Conservation (phyloP, 1,140 invertebrate genomes). For the Pseudoatta argentina region DNA sequence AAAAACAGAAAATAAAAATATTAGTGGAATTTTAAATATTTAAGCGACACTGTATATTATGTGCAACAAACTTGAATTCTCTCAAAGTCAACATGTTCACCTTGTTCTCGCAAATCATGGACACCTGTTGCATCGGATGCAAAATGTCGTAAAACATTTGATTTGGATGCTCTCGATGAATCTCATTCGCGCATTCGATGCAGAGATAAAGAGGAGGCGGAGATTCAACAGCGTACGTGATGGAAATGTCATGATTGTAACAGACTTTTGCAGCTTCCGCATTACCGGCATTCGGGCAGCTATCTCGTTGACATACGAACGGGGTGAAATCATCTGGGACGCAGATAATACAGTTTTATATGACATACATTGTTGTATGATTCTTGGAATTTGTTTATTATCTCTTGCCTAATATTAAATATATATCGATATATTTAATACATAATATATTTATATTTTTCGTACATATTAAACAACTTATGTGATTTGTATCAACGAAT, state of each 20-base stretch:
- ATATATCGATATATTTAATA: neutral
- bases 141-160: slow-evolving; percentile 96
- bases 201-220: slow-evolving; percentile 98
- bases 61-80: neutral
- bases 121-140: slow-evolving; percentile 97
- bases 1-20: neutral
- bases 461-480: too few species aligned
- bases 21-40: neutral
- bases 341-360: neutral
- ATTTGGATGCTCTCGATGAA: slow-evolving; percentile 93
- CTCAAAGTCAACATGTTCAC: slow-evolving; percentile 84
- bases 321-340: slow-evolving; percentile 90
- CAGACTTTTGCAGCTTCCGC: slow-evolving; percentile 97
- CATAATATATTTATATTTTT: neutral
- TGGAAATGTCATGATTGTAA: slow-evolving; percentile 94
- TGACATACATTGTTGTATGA: neutral
- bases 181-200: slow-evolving; percentile 97
- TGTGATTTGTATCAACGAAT: too few species aligned
- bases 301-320: slow-evolving; percentile 94
- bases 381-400: neutral
- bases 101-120: slow-evolving; percentile 98
- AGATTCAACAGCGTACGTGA: slow-evolving; percentile 93
- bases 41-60: neutral
- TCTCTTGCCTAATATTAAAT: neutral
- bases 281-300: slow-evolving; percentile 93